Base-by-base conservation (phyloP, 2,888 invertebrate genomes). In the Catocala sponsa region DNA sequence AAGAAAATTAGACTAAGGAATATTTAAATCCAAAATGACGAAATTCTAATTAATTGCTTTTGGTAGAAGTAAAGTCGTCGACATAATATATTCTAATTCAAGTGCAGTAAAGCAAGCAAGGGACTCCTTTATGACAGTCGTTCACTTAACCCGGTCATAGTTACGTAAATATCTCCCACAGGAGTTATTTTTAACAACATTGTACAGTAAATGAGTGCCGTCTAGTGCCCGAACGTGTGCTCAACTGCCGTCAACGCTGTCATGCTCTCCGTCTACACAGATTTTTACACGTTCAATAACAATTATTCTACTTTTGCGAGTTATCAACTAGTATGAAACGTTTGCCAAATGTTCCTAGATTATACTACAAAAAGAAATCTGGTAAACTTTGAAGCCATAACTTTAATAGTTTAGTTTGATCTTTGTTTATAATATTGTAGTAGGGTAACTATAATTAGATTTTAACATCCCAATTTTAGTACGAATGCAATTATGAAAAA, bases 61-160 rank as follows among this genome's bases (percentile, higher is more conserved):
- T 11, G 5, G 10, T 15, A 12, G 42, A 60, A 11, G n/a, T 44
- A 55, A 59, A 63, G 41, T 41, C 5, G 11, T 10, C 1, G 48
- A 65, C n/a, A n/a, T n/a, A 33, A 55, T 61, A 55, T 47, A 42
- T 25, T 54, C 48, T 70, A 69, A 57, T 68, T 62, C 63, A 74
- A 72, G 73, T 86, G 79, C 82, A 84, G 74, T 71, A 70, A 70
- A 78, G 72, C 77, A 80, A 81, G 72, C 79, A 79, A 69, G 76
- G 70, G 78, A 78, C 78, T 79, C 79, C 83, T 89, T 90, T 86
- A 83, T 89, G 84, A 86, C 82, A 82, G 78, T 81, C 82, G 73
- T 80, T 83, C 87, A 86, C 85, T 88, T 92, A 93, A 93, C 94
- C 93, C 85, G 94, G 94, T 94, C 85, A 90, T 91, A 91, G 92